Percentiles rank a stretch among this genome's conserved stretches.
Evolutionary conservation across 2,797 vertebrate genomes (phyloP).

Genomic region (Rachycentron canadum): DNA sequence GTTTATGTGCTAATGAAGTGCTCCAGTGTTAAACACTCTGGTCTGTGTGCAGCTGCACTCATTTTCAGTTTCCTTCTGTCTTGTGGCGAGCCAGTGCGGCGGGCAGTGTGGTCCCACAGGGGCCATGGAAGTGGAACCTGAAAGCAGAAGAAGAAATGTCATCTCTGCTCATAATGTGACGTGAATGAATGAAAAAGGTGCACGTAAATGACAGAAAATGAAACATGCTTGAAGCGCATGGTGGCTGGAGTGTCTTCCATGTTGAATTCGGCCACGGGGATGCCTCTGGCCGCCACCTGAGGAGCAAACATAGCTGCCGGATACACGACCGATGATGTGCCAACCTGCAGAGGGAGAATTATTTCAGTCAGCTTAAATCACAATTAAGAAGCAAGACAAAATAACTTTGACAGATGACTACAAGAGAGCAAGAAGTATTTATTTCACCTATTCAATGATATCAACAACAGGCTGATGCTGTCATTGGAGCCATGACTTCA

Average conservation of each 20-base stretch:
- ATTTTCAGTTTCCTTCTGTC: constrained; percentile 76
- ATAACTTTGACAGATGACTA: not conserved
- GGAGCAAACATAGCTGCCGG: constrained; percentile 97
- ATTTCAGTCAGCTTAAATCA: not conserved
- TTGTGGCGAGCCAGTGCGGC: constrained; percentile 88
- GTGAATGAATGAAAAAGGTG: not conserved
- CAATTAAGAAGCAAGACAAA: not conserved
- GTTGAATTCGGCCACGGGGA: constrained; percentile 97
- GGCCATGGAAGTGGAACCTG: constrained; percentile 95
- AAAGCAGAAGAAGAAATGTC: constrained; percentile 25
- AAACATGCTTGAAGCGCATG: constrained; percentile 88
- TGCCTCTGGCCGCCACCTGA: constrained; percentile 91
- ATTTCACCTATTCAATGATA: too few relatives aligned
- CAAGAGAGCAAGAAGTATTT: not conserved
- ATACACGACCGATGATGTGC: constrained; percentile 95
- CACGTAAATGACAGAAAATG: not conserved
- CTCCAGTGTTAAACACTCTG: constrained; percentile 23
- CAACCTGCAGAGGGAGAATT: constrained; percentile 84
- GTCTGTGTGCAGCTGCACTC: constrained; percentile 14
- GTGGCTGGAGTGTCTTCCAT: constrained; percentile 92
- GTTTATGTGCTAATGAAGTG: constrained; percentile 10
- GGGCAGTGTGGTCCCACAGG: constrained; percentile 92
- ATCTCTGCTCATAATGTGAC: not conserved
- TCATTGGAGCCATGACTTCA: too few relatives aligned
- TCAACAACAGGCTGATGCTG: too few relatives aligned